Base-by-base conservation (phyloP, 2,797 vertebrate species). In the Meriones psammophilus region DNA sequence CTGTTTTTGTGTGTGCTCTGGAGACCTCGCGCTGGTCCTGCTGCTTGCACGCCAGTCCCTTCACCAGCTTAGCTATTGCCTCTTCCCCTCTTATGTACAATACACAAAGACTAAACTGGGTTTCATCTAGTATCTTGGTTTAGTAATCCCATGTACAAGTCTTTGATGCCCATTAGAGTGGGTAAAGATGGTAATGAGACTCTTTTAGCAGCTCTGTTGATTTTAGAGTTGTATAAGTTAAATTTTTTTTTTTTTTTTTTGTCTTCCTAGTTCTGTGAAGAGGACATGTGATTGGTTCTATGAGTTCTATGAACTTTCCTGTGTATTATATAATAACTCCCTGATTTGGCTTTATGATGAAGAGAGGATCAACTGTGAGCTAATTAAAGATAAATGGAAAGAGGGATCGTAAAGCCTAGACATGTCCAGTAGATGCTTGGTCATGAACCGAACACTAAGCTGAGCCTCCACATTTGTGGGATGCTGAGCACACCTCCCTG, bases 111-210 rank as follows among this genome's bases (percentile, higher is more conserved):
- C 85, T 83, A 93, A 96, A 92, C 73, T 96, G 64, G 26, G 86
- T 95, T 95, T 96, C 77, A 95, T 88, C 91, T 42, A 62, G 95
- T 54, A 58, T 92, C 42, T 71, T 97, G 80, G 94, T 94, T 94
- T 97, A 94, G 62, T 89, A 94, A 93, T 90, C 85, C 95, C 50
- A 62, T 77, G 66, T 96, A 33, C 39, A 88, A 97, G 74, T 94
- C 95, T 96, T 95, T 89, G 64, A 78, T 94, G 88, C 88, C 74
- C 88, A 96, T 97, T 91, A 73, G 64, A 96, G 80, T 94, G 64
- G 95, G 96, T 97, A 94, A 94, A 94, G 80, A 93, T 95, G 10
- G 50, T 50, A 50, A 97, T 76, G 69, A 95, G 88, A 77, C n/a
- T 54, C 58, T 83, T 94, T 95, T 88, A 96, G 92, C 60, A 26